phyloP scores from a whole-genome alignment of 2,113 vertebrate species.

The Prunella fulvescens region DNA sequence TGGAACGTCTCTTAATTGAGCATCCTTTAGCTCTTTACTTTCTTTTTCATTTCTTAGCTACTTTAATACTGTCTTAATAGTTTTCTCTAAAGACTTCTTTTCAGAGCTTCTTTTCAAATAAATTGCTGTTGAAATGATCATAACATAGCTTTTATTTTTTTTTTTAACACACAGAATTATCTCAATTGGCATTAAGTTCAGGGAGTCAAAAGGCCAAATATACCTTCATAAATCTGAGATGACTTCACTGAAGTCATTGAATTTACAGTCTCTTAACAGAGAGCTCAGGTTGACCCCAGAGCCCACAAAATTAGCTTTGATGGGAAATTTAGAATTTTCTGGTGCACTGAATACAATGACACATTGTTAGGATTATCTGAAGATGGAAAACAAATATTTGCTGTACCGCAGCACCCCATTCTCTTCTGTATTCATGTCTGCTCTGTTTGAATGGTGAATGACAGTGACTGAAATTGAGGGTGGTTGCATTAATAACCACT shows the following conservation, averaged over 20 bases:
- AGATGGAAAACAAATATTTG: slow-evolving; percentile 1
- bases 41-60: background rate
- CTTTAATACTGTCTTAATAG: background rate
- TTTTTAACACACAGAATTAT: background rate
- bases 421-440: background rate
- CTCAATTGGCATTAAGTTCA: slow-evolving; percentile 29
- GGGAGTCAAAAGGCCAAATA: background rate
- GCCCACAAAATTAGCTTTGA: background rate
- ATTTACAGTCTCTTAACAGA: slow-evolving; percentile 23
- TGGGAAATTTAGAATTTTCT: slow-evolving; percentile 11
- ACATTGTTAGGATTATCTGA: background rate
- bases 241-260: slow-evolving; percentile 12
- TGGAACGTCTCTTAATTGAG: background rate
- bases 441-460: background rate
- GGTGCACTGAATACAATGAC: background rate
- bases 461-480: background rate
- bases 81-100: background rate
- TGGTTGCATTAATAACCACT: background rate
- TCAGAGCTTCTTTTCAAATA: background rate
- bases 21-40: background rate
- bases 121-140: slow-evolving; percentile 9
- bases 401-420: background rate
- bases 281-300: background rate
- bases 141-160: background rate
- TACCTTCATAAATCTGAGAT: slow-evolving; percentile 29